Percentiles rank a stretch among this genome's conserved stretches.
Conservation (phyloP, 2,888 invertebrate species). For the Hedychridium roseum region DNA sequence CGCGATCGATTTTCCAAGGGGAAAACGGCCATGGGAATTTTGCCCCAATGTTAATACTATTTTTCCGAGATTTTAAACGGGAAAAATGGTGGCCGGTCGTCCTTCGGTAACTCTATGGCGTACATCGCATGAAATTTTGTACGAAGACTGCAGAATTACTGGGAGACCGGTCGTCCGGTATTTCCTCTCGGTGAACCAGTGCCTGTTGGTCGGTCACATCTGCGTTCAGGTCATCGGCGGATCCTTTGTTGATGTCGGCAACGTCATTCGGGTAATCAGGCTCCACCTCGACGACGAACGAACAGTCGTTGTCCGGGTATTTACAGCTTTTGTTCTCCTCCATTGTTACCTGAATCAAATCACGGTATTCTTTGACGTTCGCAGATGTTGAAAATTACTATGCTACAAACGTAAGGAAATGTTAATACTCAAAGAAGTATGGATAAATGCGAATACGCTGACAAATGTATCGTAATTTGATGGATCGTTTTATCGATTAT, state of each 20-base stretch:
- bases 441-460: too few species aligned
- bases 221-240: conserved; percentile 45
- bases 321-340: conserved; percentile 50
- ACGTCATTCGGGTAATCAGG: conserved; percentile 50
- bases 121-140: too few species aligned
- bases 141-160: too few species aligned
- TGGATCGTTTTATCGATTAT: too few species aligned
- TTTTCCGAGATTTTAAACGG: too few species aligned
- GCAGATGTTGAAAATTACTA: too few species aligned
- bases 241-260: conserved; percentile 40
- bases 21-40: not conserved
- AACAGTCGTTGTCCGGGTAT: conserved; percentile 54
- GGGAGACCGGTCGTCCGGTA: conserved; percentile 48
- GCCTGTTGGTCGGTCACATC: conserved; percentile 65
- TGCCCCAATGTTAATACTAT: too few species aligned
- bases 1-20: not conserved
- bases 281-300: conserved; percentile 58
- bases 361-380: too few species aligned
- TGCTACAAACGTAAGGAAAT: not conserved
- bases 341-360: conserved; percentile 54
- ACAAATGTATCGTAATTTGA: too few species aligned
- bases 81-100: not conserved
- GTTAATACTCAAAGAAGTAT: not conserved
- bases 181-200: conserved; percentile 64
- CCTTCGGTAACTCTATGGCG: not conserved